Evolutionary conservation across 2,888 invertebrate genomes (phyloP).

Genomic region (Villa cingulata): DNA sequence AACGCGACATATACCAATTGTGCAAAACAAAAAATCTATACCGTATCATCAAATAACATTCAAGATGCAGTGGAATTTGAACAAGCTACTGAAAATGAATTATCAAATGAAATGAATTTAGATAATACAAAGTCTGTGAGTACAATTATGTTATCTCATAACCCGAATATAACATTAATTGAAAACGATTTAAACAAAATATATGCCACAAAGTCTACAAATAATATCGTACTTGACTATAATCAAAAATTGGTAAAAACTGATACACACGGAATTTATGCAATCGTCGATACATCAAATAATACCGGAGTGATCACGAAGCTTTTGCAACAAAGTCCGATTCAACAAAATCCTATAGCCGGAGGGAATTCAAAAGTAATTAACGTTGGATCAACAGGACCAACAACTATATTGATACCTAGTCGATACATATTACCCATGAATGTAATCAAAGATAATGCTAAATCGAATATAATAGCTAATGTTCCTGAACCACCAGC

Average conservation of each 20-base stretch:
- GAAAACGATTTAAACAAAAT: no score
- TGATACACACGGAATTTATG: constrained; percentile 17
- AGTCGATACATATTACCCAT: constrained; percentile 54
- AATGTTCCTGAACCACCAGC: neutral
- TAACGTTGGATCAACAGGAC: no score
- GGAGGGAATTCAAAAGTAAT: no score
- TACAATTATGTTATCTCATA: no score
- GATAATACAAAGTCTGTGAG: no score
- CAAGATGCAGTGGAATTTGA: constrained; percentile 33
- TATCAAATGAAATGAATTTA: no score
- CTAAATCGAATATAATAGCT: constrained; percentile 30
- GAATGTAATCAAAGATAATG: constrained; percentile 48
- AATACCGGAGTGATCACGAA: neutral
- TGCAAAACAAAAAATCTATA: constrained; percentile 6
- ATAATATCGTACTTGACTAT: no score
- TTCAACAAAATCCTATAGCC: no score
- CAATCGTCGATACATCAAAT: neutral
- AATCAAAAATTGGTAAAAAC: constrained; percentile 29
- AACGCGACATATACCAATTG: constrained; percentile 21
- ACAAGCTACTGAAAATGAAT: constrained; percentile 8
- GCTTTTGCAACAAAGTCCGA: no score
- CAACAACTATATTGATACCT: constrained; percentile 43
- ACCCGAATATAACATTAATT: no score
- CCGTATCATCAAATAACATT: constrained; percentile 41
- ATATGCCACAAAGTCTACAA: no score